A percentile compares a stretch with the other conserved stretches of the same genome.
These are phyloP conservation scores for Heteromurus nitidus DNA, from an alignment of 2,888 invertebrate species.

Conservation along the genomic window DNA sequence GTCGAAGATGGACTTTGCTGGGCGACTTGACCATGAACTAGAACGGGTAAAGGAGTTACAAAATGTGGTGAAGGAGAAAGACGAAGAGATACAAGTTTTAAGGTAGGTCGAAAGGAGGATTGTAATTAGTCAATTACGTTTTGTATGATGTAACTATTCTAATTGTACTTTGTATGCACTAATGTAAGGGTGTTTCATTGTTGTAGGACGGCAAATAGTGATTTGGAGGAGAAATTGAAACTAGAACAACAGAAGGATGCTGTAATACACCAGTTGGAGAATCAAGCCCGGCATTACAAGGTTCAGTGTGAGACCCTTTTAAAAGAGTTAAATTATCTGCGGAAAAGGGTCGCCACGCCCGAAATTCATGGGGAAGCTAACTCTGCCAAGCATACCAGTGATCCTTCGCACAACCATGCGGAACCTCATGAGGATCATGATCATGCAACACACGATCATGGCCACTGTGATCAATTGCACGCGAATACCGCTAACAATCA, in stretches of 20 bases:
- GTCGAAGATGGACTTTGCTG: constrained; percentile 72
- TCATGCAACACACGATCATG: not conserved
- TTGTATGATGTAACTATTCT: no score
- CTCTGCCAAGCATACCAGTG: not conserved
- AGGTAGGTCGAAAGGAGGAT: constrained; percentile 51
- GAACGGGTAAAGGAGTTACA: constrained; percentile 66
- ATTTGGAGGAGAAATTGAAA: constrained; percentile 60
- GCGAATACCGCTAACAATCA: no score
- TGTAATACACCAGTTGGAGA: constrained; percentile 61
- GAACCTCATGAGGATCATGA: not conserved
- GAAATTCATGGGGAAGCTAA: not conserved
- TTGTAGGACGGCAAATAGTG: constrained; percentile 42
- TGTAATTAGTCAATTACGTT: not conserved
- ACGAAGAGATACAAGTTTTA: constrained; percentile 56
- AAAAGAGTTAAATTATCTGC: constrained; percentile 41
- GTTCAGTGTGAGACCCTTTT: constrained; percentile 65
- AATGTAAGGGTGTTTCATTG: no score
- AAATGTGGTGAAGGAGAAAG: constrained; percentile 39
- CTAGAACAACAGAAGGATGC: constrained; percentile 61
- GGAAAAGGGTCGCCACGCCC: constrained; percentile 4
- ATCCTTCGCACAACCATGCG: not conserved
- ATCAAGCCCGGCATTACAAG: constrained; percentile 60
- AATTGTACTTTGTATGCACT: no score
- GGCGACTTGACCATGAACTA: constrained; percentile 69
- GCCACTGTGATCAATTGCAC: no score